Evolutionary conservation across 30 jellyfish, hydroid and myxozoan species (phyloP), one percentile per base, ranked within the genome.

Genomic region (Pelagia noctiluca): DNA sequence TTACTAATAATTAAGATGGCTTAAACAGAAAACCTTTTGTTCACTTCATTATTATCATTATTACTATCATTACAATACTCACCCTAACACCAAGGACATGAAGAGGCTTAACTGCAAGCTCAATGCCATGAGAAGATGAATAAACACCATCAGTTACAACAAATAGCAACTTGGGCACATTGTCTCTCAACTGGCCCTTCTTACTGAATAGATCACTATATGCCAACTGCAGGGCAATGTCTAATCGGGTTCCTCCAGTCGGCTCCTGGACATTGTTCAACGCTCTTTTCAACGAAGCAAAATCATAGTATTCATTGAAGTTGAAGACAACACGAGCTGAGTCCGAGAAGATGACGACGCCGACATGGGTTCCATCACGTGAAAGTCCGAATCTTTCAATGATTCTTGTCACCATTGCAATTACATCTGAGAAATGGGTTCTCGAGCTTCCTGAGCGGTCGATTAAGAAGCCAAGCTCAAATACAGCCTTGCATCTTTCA

Each of bases 361-460:
- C 98, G 21, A 74, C 96, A 76, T 80, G 98, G 10, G 92, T 57
- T 16, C 87, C 90, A 35, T 53, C 66, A 1, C 5, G 12, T 1
- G 86, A 25, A 7, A 92, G 69, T 0, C 73, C 50, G 57, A 92
- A 86, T 50, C 77, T 66, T 34, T 81, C 94, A 0, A 92, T 86
- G 36, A 86, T 74, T 50, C 82, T 75, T 30, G 29, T 70, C 47
- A 79, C 50, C 22, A 92, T 73, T 1, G 33, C 36, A 13, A 85
- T 26, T 11, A 70, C 85, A n/a, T 92, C 90, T 1, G 48, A 16
- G 71, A 86, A 92, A 30, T 71, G 96, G 10, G 71, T 74, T 8
- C 80, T 50, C 24, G 91, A 24, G 46, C 98, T 92, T 29, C 98
- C 98, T 38, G 98, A 92, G 2, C 96, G 78, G 63, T 92, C 98